Percentiles rank a stretch among this genome's conserved stretches.
Evolutionary conservation across 2,888 invertebrate genomes (phyloP).

Genomic region (Bombylius major): DNA sequence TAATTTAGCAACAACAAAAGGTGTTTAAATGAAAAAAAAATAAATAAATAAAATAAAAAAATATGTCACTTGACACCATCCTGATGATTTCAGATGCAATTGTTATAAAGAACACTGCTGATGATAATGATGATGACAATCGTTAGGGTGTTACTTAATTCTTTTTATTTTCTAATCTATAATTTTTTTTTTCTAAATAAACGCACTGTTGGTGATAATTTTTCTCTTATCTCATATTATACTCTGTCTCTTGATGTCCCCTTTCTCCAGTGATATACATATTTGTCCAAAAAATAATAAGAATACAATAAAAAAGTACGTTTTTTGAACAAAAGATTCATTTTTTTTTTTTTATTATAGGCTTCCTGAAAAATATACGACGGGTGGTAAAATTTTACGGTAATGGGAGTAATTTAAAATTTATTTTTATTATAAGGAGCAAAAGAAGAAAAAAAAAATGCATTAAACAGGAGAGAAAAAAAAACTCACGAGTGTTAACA

Average conservation of each 20-base stretch:
- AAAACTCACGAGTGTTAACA: not conserved
- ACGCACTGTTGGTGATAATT: not conserved
- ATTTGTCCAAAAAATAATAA: not conserved
- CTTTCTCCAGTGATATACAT: too few relatives aligned
- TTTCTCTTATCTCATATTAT: not conserved
- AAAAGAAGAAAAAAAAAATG: too few relatives aligned
- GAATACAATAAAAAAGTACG: not conserved
- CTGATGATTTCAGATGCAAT: not conserved
- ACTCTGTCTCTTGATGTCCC: too few relatives aligned
- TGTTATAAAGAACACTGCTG: not conserved
- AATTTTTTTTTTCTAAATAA: not conserved
- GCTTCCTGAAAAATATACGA: conserved; percentile 1
- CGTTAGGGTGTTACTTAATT: not conserved
- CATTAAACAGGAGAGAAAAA: too few relatives aligned
- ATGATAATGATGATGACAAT: not conserved
- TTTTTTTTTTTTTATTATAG: not conserved
- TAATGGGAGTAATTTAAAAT: conserved; percentile 2
- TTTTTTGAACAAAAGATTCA: not conserved
- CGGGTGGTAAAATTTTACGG: conserved; percentile 6
- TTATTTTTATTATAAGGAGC: not conserved
- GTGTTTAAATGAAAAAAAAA: not conserved
- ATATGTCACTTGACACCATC: not conserved
- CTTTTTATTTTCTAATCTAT: not conserved
- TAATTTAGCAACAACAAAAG: not conserved
- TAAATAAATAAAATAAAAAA: not conserved